Evolutionary conservation across 2,113 vertebrate species (phyloP), one percentile per base, ranked within the genome.

Genomic region (Axis porcinus): DNA sequence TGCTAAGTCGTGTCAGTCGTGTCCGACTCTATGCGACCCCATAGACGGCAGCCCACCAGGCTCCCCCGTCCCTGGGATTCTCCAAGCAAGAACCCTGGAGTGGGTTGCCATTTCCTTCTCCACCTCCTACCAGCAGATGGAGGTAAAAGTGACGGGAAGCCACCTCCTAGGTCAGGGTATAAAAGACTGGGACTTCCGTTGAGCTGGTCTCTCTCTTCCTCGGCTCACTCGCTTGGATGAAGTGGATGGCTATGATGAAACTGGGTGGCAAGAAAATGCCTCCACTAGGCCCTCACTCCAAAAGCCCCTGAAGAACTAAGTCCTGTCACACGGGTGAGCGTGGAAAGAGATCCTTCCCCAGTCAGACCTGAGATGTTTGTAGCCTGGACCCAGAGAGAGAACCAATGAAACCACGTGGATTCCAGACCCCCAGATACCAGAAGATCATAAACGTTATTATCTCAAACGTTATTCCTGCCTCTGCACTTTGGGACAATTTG

Each of bases 281-380:
- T 78, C 94, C 15, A 45, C 8, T 3, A 70, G 30, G 52, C 21
- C 50, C 52, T 70, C 40, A 3, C 30, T 28, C 82, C 13, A n/a
- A 78, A 33, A 13, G 15, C 27, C 55, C 55, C 23, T 1, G 17
- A 43, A 43, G 28, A 94, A 50, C 2, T 82, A n/a, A 23, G 58
- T 64, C 57, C 57, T 3, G 0, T 23, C 43, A 62, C 45, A 15
- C 0, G 1, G 19, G 19, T n/a, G 50, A 82, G 33, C 3, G 0
- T 7, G 47, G 55, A 86, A 28, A 23, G 0, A 3, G 36, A 54
- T 13, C 57, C 88, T 19, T 27, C 57, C 74, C 57, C 5, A 6
- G 13, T 1, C 1, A 40, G 50, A 54, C 86, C 50, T 4, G 62
- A 33, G 27, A 13, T 3, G 33, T 70, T 40, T 8, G 9, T 25